A percentile compares a stretch with the other conserved stretches of the same genome.
phyloP scores from a whole-genome alignment of 1,140 invertebrate species.

The Brachionus rotundiformis region DNA sequence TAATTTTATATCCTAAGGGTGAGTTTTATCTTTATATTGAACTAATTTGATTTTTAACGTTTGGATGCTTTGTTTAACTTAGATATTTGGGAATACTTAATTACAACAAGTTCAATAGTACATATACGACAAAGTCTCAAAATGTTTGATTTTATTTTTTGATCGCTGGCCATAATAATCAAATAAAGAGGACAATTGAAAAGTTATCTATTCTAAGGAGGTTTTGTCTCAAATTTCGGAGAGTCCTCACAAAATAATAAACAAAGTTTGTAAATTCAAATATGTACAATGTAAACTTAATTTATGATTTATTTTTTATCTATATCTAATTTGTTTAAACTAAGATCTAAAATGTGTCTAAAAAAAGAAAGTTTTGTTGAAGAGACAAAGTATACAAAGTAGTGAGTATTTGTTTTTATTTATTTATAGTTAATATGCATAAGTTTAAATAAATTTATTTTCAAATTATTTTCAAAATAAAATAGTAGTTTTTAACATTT shows the following conservation, averaged over 20 bases:
- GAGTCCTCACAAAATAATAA: background rate
- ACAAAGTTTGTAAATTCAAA: background rate
- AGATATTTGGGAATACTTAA: slow-evolving; percentile 8
- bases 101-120: slow-evolving; percentile 3
- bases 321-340: background rate
- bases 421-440: no score
- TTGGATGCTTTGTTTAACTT: background rate
- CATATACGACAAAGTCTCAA: background rate
- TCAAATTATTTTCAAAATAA: no score
- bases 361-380: background rate
- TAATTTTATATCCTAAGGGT: slow-evolving; percentile 22
- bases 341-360: background rate
- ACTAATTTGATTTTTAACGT: slow-evolving; percentile 20
- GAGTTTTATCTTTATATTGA: slow-evolving; percentile 23
- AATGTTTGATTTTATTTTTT: background rate
- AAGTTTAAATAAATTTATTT: no score
- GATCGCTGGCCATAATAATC: background rate
- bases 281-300: background rate
- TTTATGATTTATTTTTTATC: background rate
- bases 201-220: slow-evolving; percentile 7
- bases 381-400: background rate
- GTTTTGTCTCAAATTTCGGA: background rate
- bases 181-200: background rate
- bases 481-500: no score
- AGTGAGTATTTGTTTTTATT: background rate